Percentiles rank a stretch among this genome's conserved stretches.
Evolutionary conservation across 2,797 vertebrate species (phyloP).

Genomic region (Smutsia gigantea): DNA sequence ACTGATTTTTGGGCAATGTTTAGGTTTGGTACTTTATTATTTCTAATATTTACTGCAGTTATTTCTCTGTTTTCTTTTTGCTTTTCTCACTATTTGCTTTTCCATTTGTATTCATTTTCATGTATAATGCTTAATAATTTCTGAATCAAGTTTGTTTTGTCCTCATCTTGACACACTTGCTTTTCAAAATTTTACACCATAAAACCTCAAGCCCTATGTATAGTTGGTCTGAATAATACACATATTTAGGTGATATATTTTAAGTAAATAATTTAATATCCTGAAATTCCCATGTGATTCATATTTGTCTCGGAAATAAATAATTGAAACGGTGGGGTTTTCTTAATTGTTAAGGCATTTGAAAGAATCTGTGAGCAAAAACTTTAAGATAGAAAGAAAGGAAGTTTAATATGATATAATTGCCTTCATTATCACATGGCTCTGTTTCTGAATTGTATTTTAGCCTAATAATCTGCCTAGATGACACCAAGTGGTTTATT

Average conservation of each 20-base stretch:
- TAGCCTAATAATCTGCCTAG: background rate
- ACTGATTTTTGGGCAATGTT: background rate
- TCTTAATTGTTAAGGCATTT: background rate
- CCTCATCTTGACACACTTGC: background rate
- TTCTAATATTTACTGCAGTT: background rate
- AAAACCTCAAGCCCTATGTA: background rate
- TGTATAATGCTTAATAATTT: conserved; percentile 39
- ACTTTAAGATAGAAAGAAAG: background rate
- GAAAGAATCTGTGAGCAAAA: background rate
- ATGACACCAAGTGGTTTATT: background rate
- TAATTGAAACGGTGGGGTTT: background rate
- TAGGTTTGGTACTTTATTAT: background rate
- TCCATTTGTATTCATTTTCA: conserved; percentile 43
- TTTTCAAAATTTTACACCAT: background rate
- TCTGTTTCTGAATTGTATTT: conserved; percentile 55
- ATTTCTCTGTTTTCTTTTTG: background rate
- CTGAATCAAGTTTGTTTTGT: background rate
- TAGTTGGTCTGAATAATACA: background rate
- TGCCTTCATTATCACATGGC: background rate
- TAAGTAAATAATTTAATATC: background rate
- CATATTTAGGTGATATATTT: background rate
- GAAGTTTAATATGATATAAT: background rate
- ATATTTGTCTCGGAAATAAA: conserved; percentile 1
- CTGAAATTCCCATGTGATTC: background rate
- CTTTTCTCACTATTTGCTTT: background rate